Conservation (phyloP, 2,888 invertebrate species). For the Scaptomyza cyrtandrae region DNA sequence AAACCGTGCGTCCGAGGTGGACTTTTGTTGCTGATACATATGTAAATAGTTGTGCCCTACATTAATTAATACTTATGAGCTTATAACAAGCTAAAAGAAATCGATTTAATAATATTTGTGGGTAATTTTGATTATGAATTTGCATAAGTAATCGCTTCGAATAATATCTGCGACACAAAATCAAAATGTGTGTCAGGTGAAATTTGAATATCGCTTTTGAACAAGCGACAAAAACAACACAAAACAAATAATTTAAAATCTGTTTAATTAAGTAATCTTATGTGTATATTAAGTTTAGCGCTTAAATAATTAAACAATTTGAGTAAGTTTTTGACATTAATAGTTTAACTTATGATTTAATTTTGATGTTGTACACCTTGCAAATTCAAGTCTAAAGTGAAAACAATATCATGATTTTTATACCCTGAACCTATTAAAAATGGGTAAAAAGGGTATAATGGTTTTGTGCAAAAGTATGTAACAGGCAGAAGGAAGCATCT, state of each 20-base stretch:
- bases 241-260: slow-evolving; percentile 9
- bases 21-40: slow-evolving; percentile 23
- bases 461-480: too few relatives aligned
- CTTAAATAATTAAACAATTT: background rate
- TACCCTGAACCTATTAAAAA: too few relatives aligned
- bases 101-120: slow-evolving; percentile 3
- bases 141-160: slow-evolving; percentile 48
- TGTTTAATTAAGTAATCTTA: slow-evolving; percentile 37
- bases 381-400: background rate
- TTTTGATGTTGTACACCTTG: background rate
- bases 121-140: slow-evolving; percentile 32
- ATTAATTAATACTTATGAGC: slow-evolving; percentile 22
- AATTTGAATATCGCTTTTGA: slow-evolving; percentile 55
- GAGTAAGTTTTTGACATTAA: background rate
- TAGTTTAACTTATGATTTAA: background rate
- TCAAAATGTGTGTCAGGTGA: slow-evolving; percentile 49
- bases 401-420: background rate
- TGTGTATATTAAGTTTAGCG: slow-evolving; percentile 4
- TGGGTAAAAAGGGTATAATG: too few relatives aligned
- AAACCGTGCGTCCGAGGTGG: slow-evolving; percentile 32
- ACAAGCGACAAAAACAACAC: slow-evolving; percentile 1
- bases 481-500: too few relatives aligned
- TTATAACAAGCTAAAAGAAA: slow-evolving; percentile 5
- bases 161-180: slow-evolving; percentile 7
- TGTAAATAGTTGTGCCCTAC: slow-evolving; percentile 46